phyloP scores from a whole-genome alignment of 1,140 invertebrate genomes.

The Ips typographus region DNA sequence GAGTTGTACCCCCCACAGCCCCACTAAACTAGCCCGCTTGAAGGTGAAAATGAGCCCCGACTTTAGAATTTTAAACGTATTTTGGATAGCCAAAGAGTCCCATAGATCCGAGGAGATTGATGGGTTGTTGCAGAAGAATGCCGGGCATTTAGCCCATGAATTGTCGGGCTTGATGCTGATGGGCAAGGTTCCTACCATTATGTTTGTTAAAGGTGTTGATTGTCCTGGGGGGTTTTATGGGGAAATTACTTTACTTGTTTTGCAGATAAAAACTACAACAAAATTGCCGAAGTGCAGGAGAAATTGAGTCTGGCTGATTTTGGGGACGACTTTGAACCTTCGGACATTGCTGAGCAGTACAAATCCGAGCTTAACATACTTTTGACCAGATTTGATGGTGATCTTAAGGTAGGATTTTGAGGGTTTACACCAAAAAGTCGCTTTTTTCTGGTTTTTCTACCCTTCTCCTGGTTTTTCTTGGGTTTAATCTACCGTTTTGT shows the following conservation, averaged over 20 bases:
- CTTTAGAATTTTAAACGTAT: constrained; percentile 67
- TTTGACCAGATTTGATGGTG: constrained; percentile 53
- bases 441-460: no score
- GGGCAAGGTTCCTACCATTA: constrained; percentile 68
- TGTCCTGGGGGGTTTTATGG: constrained; percentile 4
- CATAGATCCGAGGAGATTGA: constrained; percentile 56
- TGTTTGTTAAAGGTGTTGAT: constrained; percentile 65
- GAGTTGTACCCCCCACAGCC: no score
- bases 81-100: constrained; percentile 62
- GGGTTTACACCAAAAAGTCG: neutral
- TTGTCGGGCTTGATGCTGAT: constrained; percentile 67
- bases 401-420: constrained; percentile 50
- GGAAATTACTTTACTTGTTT: constrained; percentile 15
- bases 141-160: constrained; percentile 64
- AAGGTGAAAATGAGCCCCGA: constrained; percentile 65
- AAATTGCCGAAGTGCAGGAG: constrained; percentile 59
- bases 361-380: constrained; percentile 54
- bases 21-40: no score
- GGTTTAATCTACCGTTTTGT: neutral
- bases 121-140: constrained; percentile 56
- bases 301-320: constrained; percentile 61
- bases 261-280: constrained; percentile 58
- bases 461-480: neutral
- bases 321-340: constrained; percentile 60
- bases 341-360: constrained; percentile 51